Evolutionary conservation across 2,113 vertebrate species (phyloP).

Genomic region (Pogona vitticeps): DNA sequence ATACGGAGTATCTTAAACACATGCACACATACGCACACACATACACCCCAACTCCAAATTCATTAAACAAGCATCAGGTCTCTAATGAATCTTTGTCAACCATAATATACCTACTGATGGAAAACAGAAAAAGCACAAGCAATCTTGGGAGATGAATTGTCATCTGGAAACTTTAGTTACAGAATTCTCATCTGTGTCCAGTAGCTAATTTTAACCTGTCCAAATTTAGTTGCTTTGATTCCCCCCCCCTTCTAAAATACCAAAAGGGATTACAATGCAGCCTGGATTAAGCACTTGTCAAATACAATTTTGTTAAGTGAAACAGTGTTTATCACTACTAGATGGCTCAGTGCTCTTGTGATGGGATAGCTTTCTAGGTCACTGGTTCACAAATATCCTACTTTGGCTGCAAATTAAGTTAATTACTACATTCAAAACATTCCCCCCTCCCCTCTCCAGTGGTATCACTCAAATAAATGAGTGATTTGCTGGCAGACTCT

Average conservation of each 20-base stretch:
- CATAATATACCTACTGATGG: neutral
- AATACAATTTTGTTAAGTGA: slow-evolving; percentile 50
- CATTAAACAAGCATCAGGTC: neutral
- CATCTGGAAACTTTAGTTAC: neutral
- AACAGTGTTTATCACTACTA: slow-evolving; percentile 44
- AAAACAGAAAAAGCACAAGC: neutral
- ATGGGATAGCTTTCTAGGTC: slow-evolving; percentile 55
- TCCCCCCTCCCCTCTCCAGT: neutral
- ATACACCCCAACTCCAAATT: too few species aligned
- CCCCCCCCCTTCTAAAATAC: slow-evolving; percentile 46
- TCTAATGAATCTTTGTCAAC: neutral
- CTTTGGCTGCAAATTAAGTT: slow-evolving; percentile 37
- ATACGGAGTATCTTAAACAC: too few species aligned
- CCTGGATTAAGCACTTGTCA: slow-evolving; percentile 42
- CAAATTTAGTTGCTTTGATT: slow-evolving; percentile 26
- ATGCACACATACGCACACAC: too few species aligned
- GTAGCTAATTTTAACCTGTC: neutral
- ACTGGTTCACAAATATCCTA: slow-evolving; percentile 45
- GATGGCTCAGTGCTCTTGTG: slow-evolving; percentile 37
- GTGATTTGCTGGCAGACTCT: neutral
- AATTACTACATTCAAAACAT: neutral
- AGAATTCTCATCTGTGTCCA: slow-evolving; percentile 17
- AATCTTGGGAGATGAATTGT: neutral
- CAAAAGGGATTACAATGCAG: slow-evolving; percentile 53
- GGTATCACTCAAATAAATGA: slow-evolving; percentile 17